phyloP scores from a whole-genome alignment of 2,888 invertebrate species.

The Acanthosepion pharaonis region DNA sequence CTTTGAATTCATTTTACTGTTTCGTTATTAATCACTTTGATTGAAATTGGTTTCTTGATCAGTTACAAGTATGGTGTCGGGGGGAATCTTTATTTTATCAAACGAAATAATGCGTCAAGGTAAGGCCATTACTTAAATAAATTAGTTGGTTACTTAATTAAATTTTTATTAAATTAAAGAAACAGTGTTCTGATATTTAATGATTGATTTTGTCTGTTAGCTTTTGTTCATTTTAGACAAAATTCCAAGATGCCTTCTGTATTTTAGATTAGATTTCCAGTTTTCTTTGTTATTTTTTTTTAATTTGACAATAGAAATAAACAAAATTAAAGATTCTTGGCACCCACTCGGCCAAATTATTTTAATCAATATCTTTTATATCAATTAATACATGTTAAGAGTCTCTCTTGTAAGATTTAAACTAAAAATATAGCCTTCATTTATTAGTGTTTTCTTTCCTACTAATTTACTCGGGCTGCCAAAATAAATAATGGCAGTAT shows the following conservation, averaged over 20 bases:
- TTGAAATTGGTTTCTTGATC: constrained; percentile 14
- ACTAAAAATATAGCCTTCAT: too few species aligned
- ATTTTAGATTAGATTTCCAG: neutral
- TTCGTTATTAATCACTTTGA: neutral
- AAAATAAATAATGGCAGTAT: too few species aligned
- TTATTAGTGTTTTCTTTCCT: too few species aligned
- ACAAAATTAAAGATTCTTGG: neutral
- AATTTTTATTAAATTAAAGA: constrained; percentile 15
- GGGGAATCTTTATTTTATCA: neutral
- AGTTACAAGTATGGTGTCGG: neutral
- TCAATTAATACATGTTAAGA: neutral
- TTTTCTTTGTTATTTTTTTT: neutral
- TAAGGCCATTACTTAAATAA: neutral
- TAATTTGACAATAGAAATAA: neutral
- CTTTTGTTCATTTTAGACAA: neutral
- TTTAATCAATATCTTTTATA: neutral
- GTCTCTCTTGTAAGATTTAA: neutral
- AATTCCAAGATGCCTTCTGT: neutral
- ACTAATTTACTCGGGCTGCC: too few species aligned
- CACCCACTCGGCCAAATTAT: neutral
- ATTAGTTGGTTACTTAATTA: constrained; percentile 33
- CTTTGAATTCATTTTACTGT: neutral
- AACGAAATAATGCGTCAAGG: neutral
- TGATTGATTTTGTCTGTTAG: neutral
- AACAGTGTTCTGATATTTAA: too few species aligned